A percentile compares a stretch with the other conserved stretches of the same genome.
phyloP scores from a whole-genome alignment of 2,888 invertebrate genomes.

The Agrilus cyanescens region DNA sequence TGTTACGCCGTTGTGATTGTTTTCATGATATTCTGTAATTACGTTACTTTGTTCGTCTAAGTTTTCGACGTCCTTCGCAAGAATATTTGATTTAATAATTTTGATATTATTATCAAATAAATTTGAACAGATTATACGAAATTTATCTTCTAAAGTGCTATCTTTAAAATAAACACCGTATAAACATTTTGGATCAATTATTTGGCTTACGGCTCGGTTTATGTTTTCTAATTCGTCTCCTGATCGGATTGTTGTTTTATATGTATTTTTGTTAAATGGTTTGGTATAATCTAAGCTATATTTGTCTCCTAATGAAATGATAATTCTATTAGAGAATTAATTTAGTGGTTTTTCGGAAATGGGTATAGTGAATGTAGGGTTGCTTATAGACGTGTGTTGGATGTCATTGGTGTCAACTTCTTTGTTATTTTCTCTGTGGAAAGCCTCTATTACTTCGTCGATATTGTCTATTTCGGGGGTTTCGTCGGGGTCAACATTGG shows the following conservation, averaged over 20 bases:
- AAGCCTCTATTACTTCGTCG: neutral
- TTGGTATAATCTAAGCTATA: neutral
- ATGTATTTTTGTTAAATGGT: slow-evolving; percentile 3
- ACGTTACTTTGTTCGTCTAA: slow-evolving; percentile 6
- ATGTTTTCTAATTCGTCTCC: slow-evolving; percentile 5
- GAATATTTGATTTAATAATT: slow-evolving; percentile 10
- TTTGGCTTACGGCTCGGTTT: slow-evolving; percentile 2
- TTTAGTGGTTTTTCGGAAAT: slow-evolving; percentile 7
- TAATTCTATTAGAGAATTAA: slow-evolving; percentile 2
- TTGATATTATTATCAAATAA: slow-evolving; percentile 9
- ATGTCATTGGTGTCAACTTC: neutral
- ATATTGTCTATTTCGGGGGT: neutral
- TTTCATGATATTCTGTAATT: slow-evolving; percentile 11
- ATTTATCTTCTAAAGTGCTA: slow-evolving; percentile 6
- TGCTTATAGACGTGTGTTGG: neutral
- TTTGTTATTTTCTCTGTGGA: neutral
- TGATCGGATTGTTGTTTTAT: slow-evolving; percentile 4
- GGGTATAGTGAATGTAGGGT: slow-evolving; percentile 4
- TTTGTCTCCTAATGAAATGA: slow-evolving; percentile 4
- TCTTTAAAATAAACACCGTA: slow-evolving; percentile 10
- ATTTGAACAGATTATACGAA: slow-evolving; percentile 1
- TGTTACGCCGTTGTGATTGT: slow-evolving; percentile 11
- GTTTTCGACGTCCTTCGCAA: slow-evolving; percentile 10
- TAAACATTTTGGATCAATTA: slow-evolving; percentile 8
- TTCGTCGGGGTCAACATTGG: slow-evolving; percentile 3